These are phyloP conservation scores for Rhagoletis pomonella DNA, from an alignment of 1,140 invertebrate species.

Conservation along the genomic window DNA sequence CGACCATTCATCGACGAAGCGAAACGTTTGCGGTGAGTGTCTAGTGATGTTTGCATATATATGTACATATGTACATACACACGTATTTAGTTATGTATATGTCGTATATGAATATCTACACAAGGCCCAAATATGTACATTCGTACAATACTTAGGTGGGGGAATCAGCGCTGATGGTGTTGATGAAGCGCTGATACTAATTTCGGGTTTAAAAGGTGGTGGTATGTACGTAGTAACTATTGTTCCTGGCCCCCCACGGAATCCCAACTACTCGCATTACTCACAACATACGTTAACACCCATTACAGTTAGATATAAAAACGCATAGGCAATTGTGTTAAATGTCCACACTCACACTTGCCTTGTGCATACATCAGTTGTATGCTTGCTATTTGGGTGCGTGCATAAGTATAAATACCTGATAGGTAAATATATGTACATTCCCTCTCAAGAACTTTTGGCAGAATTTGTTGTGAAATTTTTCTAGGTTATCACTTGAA, in stretches of 20 bases:
- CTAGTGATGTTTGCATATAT: not conserved
- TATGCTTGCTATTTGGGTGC: not conserved
- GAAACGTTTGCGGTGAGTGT: conserved; percentile 90
- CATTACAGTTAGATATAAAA: not conserved
- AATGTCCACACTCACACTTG: too few relatives aligned
- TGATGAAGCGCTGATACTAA: not conserved
- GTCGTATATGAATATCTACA: too few relatives aligned
- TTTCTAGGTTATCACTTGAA: too few relatives aligned
- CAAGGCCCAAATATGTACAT: not conserved
- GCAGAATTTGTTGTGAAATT: too few relatives aligned
- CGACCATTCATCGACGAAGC: conserved; percentile 98
- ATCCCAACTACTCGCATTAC: not conserved
- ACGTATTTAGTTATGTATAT: not conserved
- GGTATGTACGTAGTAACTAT: not conserved
- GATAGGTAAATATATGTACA: too few relatives aligned
- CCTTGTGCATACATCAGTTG: too few relatives aligned
- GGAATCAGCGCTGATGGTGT: not conserved
- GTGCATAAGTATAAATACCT: not conserved
- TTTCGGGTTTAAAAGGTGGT: not conserved
- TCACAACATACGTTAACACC: not conserved
- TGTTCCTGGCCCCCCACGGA: conserved; percentile 18
- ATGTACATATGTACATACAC: too few relatives aligned
- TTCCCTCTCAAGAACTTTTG: too few relatives aligned
- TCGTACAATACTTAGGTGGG: not conserved
- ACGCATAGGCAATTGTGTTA: not conserved